Evolutionary conservation across 1,140 invertebrate species (phyloP).

Genomic region (Anthonomus grandis): DNA sequence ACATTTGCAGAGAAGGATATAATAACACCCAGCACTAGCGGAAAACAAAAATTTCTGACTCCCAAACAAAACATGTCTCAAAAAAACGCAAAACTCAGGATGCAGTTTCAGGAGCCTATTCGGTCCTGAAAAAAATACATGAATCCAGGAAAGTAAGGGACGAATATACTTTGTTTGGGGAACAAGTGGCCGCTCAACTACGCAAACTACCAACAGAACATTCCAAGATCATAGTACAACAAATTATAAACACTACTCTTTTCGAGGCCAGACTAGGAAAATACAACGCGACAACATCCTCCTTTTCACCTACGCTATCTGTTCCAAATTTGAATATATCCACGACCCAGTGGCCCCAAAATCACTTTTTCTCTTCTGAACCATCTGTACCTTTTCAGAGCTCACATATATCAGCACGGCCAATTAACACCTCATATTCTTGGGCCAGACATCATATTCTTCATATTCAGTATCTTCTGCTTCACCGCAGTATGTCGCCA

Average conservation of each 20-base stretch:
- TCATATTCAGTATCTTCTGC: too few species aligned
- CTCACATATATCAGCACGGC: constrained; percentile 3
- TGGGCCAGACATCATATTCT: constrained; percentile 1
- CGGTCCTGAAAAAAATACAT: neutral
- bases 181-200: constrained; percentile 1
- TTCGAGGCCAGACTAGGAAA: neutral
- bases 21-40: constrained; percentile 1
- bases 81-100: neutral
- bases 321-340: neutral
- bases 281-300: neutral
- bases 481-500: too few species aligned
- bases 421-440: neutral
- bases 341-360: neutral
- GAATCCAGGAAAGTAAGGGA: constrained; percentile 2
- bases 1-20: neutral
- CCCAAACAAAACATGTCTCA: neutral
- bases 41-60: neutral
- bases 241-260: constrained; percentile 1
- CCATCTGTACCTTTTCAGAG: constrained; percentile 1
- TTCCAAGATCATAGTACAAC: constrained; percentile 3
- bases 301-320: neutral
- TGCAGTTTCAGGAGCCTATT: constrained; percentile 1
- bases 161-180: constrained; percentile 1
- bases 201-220: neutral
- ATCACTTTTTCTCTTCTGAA: constrained; percentile 1